These are phyloP conservation scores for Calephelis virginiensis DNA, from an alignment of 1,140 invertebrate genomes.

Conservation along the genomic window DNA sequence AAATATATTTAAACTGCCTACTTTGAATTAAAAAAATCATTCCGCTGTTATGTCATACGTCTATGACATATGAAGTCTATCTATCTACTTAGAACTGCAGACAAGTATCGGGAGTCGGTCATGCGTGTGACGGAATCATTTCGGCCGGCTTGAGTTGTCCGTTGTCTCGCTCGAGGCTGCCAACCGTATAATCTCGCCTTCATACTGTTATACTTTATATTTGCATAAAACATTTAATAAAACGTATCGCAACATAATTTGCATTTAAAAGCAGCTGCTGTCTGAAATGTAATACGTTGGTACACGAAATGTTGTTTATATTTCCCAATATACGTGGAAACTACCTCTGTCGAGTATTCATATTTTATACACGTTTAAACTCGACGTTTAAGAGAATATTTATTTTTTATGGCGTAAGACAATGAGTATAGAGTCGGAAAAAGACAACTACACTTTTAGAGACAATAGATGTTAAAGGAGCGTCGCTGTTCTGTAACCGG, in stretches of 20 bases:
- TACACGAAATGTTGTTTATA: too few species aligned
- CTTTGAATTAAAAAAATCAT: not conserved
- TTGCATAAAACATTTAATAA: conserved; percentile 13
- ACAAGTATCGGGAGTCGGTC: conserved; percentile 24
- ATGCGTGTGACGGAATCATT: conserved; percentile 41
- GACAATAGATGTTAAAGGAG: too few species aligned
- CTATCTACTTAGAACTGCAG: conserved; percentile 23
- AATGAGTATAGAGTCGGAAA: too few species aligned
- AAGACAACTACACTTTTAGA: too few species aligned
- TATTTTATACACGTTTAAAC: too few species aligned
- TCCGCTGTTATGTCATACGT: not conserved
- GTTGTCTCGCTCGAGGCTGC: conserved; percentile 36
- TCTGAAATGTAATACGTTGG: too few species aligned
- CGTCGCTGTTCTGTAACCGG: too few species aligned
- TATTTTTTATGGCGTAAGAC: too few species aligned
- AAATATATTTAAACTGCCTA: too few species aligned
- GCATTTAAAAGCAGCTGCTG: not conserved
- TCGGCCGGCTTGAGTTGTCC: conserved; percentile 34
- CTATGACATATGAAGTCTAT: not conserved
- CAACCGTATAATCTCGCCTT: conserved; percentile 31
- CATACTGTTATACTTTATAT: conserved; percentile 23
- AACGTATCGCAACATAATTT: conserved; percentile 1
- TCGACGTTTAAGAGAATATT: too few species aligned
- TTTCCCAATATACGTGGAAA: not conserved
- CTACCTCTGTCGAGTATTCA: too few species aligned